These are phyloP conservation scores for Xenus cinereus DNA, from an alignment of 2,113 vertebrate genomes.

Conservation along the genomic window DNA sequence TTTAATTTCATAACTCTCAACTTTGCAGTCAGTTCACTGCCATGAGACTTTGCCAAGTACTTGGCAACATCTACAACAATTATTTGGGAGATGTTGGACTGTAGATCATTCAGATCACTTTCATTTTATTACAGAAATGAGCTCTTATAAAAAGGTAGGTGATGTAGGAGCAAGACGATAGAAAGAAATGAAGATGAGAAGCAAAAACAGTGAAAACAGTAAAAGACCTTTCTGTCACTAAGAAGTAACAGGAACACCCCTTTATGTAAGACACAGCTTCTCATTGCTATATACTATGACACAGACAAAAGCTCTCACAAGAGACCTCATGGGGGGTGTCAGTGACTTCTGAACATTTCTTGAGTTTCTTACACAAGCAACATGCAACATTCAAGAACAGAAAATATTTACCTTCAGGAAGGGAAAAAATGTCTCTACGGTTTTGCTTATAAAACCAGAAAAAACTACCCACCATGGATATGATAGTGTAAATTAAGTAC, in stretches of 20 bases:
- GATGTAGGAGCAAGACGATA: not conserved
- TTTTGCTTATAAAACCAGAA: not conserved
- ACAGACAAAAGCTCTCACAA: not conserved
- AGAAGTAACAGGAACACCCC: not conserved
- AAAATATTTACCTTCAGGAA: not conserved
- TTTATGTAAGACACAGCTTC: not conserved
- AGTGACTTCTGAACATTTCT: not conserved
- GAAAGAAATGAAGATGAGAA: not conserved
- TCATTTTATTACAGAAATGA: not conserved
- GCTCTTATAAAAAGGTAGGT: not conserved
- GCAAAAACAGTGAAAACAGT: not conserved
- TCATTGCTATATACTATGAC: not conserved
- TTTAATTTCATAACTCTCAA: not conserved
- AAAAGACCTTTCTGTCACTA: not conserved
- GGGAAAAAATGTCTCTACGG: not conserved
- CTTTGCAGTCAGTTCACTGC: not conserved
- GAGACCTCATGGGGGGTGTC: not conserved
- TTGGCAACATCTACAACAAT: not conserved
- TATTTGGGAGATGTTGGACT: not conserved
- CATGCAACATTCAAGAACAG: not conserved
- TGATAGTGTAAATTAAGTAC: not conserved
- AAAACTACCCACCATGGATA: accelerated
- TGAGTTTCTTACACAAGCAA: not conserved
- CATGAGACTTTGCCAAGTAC: not conserved
- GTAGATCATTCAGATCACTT: not conserved